Base-by-base conservation (phyloP, 92 coral and sea anemone genomes). In the Anthopleura xanthogrammica region DNA sequence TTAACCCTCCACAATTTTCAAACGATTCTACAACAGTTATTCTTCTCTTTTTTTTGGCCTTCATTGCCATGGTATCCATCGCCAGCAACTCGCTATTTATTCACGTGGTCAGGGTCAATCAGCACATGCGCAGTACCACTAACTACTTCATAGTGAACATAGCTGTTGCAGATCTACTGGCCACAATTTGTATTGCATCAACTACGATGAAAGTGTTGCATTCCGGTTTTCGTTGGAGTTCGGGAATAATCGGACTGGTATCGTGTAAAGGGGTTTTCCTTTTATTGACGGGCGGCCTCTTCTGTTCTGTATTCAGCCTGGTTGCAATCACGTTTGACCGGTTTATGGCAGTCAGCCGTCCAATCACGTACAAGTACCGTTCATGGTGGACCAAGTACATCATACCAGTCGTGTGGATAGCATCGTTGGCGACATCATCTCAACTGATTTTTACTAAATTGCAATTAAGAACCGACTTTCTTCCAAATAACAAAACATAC, bases 281-380 rank as follows among this genome's bases (percentile, higher is more conserved):
- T 13, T 68, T 46, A 0, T 22, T 1, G 10, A 12, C 3, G 8
- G 16, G 23, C 12, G 7, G 40, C 16, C 23, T 81, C n/a, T 17
- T 81, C 46, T 81, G 79, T 17, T 82, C 86, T 66, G 39, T 87
- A 77, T 82, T 54, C 65, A 87, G 86, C 62, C 82, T 87, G 7
- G 80, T 60, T 71, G 87, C 79, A 17, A 87, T 87, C 48, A 77
- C 86, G 60, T 43, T 77, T 54, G 90, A 87, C 78, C 90, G 90
- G 11, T 87, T 65, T 70, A 20, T 82, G 86, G 86, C 86, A 7
- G 90, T 87, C 36, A 78, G 60, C 20, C 86, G 90, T 56, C 90
- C 90, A 19, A 52, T 87, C 13, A 77, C 52, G 42, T 72, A 86
- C 86, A 55, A 77, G 16, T 70, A 60, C 46, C 22, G 64, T 66